A percentile compares a stretch with the other conserved stretches of the same genome.
phyloP scores from a whole-genome alignment of 2,797 vertebrate species.

The Myotis planiceps region DNA sequence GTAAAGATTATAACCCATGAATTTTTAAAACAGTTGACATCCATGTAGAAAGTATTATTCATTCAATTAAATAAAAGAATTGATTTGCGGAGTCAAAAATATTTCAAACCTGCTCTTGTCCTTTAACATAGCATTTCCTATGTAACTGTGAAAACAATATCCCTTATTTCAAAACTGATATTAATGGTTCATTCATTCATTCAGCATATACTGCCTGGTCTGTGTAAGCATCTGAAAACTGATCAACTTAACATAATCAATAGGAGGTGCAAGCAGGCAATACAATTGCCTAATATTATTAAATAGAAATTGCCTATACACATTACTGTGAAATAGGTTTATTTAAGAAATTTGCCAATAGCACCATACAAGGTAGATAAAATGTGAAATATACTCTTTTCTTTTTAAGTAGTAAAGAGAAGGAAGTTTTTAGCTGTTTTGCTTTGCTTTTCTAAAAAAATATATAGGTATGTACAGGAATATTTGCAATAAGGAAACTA shows the following conservation, averaged over 20 bases:
- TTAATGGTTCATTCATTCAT: not conserved
- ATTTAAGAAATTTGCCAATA: not conserved
- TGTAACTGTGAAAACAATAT: not conserved
- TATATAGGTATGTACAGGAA: not conserved
- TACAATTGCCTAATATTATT: not conserved
- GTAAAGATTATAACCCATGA: not conserved
- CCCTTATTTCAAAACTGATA: not conserved
- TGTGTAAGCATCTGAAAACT: not conserved
- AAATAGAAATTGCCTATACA: not conserved
- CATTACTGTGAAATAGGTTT: not conserved
- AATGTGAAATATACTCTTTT: not conserved
- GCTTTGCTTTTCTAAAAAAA: not conserved
- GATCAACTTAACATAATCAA: not conserved
- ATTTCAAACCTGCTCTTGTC: not conserved
- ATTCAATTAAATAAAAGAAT: constrained; percentile 24
- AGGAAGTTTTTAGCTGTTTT: not conserved
- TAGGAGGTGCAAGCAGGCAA: not conserved
- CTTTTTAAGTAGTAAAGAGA: not conserved
- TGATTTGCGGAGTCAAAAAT: not conserved
- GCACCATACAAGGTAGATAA: not conserved
- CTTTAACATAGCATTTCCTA: not conserved
- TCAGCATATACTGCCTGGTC: not conserved
- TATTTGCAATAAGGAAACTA: not conserved
- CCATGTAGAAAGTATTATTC: not conserved
- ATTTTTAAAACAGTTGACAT: not conserved